These are phyloP conservation scores for Onychorhynchus coronatus DNA, from an alignment of 2,113 vertebrate species.

Conservation along the genomic window DNA sequence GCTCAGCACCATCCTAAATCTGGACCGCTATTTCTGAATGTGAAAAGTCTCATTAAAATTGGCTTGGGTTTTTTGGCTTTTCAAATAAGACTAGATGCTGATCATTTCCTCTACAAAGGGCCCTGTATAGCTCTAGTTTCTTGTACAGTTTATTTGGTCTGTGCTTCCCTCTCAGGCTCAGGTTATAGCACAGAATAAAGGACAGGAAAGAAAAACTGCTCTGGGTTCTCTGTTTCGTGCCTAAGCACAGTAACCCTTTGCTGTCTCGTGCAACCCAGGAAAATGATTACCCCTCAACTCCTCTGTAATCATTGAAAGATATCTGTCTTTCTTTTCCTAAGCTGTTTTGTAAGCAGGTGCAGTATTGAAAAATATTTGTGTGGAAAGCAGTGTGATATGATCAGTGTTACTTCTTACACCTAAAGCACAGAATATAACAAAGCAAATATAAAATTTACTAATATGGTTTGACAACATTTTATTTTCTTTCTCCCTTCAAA, in stretches of 20 bases:
- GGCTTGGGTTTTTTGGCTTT: background rate
- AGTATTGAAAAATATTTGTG: background rate
- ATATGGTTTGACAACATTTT: background rate
- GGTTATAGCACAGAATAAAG: background rate
- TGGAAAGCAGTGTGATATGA: background rate
- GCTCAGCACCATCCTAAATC: background rate
- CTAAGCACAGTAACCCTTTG: background rate
- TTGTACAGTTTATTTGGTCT: background rate
- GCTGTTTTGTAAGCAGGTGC: background rate
- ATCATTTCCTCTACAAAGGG: too few species aligned
- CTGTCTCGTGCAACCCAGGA: background rate
- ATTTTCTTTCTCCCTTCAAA: conserved; percentile 58
- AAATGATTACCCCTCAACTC: background rate
- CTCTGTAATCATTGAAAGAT: background rate
- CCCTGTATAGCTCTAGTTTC: too few species aligned
- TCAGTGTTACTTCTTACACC: background rate
- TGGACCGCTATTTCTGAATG: background rate
- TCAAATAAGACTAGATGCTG: background rate
- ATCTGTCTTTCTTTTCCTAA: background rate
- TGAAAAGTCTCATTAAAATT: background rate
- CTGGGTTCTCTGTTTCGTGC: background rate
- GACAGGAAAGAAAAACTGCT: background rate
- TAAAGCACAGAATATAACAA: background rate
- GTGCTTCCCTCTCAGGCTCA: background rate
- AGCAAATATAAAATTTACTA: background rate